These are phyloP conservation scores for Eupithecia inturbata DNA, from an alignment of 2,888 invertebrate species.

Conservation along the genomic window DNA sequence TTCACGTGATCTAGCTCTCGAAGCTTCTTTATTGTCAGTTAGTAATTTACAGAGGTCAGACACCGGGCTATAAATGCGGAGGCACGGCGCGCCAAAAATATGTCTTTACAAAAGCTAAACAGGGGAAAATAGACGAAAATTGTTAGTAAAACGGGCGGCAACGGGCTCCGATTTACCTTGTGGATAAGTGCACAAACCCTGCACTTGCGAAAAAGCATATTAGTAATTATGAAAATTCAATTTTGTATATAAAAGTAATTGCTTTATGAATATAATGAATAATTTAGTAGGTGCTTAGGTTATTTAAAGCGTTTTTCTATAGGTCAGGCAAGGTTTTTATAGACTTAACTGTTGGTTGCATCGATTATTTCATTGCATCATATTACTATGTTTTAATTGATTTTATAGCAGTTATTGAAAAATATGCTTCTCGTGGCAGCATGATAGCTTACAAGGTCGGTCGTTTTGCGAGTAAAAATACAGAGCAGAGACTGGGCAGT, in stretches of 20 bases:
- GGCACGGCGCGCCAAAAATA: constrained; percentile 77
- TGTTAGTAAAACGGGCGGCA: neutral
- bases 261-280: constrained; percentile 62
- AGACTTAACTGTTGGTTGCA: neutral
- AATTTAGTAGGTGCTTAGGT: constrained; percentile 47
- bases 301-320: constrained; percentile 25
- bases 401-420: neutral
- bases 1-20: neutral
- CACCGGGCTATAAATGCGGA: constrained; percentile 77
- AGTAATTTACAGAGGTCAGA: constrained; percentile 74
- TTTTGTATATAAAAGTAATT: constrained; percentile 52
- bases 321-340: constrained; percentile 22
- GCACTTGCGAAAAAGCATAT: constrained; percentile 62
- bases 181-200: constrained; percentile 62
- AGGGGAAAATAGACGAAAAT: constrained; percentile 57
- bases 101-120: constrained; percentile 60
- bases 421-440: neutral
- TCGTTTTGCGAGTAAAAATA: neutral
- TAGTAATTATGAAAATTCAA: constrained; percentile 57
- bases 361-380: neutral
- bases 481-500: neutral
- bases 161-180: neutral
- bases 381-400: neutral
- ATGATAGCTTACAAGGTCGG: no score
- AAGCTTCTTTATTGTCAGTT: constrained; percentile 54